Conservation (phyloP, 2,888 invertebrate genomes). For the Apoda limacodes region DNA sequence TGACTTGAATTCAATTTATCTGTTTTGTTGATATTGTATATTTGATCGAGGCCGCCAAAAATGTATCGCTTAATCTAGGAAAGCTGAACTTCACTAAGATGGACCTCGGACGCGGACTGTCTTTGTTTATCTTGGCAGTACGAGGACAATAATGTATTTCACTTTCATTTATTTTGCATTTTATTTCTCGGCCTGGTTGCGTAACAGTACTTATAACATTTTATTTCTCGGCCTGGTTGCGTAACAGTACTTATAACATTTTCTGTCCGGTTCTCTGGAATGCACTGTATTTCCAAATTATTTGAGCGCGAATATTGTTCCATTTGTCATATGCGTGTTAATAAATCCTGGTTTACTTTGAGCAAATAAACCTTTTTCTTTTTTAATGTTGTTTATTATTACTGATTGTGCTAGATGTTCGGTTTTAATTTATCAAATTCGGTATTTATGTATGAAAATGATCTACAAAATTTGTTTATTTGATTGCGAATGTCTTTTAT, state of each 20-base stretch:
- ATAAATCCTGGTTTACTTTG: constrained; percentile 12
- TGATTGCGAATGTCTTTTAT: too few relatives aligned
- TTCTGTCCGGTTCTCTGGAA: constrained; percentile 18
- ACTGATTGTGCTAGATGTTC: constrained; percentile 1
- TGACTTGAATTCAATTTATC: too few relatives aligned
- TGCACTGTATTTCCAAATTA: constrained; percentile 18
- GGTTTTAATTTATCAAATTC: too few relatives aligned
- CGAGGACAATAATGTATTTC: constrained; percentile 17
- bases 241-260: constrained; percentile 13
- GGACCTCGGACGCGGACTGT: constrained; percentile 7
- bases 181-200: constrained; percentile 14
- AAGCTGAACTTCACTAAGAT: constrained; percentile 11
- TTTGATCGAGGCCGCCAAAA: constrained; percentile 1
- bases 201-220: constrained; percentile 9
- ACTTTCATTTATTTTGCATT: constrained; percentile 12
- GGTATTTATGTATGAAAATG: too few relatives aligned
- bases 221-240: constrained; percentile 14
- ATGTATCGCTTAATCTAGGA: constrained; percentile 4
- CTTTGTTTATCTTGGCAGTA: constrained; percentile 15
- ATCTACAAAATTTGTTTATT: too few relatives aligned
- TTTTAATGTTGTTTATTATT: constrained; percentile 2
- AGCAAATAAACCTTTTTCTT: constrained; percentile 1
- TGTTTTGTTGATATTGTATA: too few relatives aligned
- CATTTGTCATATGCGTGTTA: constrained; percentile 10
- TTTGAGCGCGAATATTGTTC: constrained; percentile 17